Evolutionary conservation across 2,888 invertebrate species (phyloP), one percentile per base, ranked within the genome.

Genomic region (Amblyteles armatorius): DNA sequence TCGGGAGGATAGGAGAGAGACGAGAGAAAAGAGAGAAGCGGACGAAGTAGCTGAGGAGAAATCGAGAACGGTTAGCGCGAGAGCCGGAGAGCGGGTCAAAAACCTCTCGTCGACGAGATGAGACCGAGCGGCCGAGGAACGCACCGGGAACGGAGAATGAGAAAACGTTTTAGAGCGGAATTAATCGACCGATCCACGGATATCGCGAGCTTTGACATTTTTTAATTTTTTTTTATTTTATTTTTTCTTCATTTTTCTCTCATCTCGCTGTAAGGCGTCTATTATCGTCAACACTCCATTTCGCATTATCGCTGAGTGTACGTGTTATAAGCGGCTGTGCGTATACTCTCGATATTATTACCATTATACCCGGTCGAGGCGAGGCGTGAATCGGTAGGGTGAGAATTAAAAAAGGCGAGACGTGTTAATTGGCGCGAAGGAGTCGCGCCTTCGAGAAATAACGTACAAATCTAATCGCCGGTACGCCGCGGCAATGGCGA

Each of bases 401-500:
- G 79, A 71, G 76, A 83, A 83, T 76, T 48, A 65, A 78, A 69
- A 57, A 72, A 74, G 57, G 44, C 26, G 80, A 76, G 80, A 91
- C 85, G 88, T 90, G 91, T 91, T 91, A 91, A 91, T 91, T 91
- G 90, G 88, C 80, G 83, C 79, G 89, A 89, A 89, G 77, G 69
- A 78, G 78, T 69, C 78, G 82, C 78, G 79, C 86, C 85, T 33
- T 33, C 89, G 87, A 86, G 87, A 89, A 84, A 79, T 80, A 80
- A 79, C 80, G 77, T 86, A 90, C 85, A 88, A 90, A 91, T 91
- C 91, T 91, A 92, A 91, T 92, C 90, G 87, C 40, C 48, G 26
- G 44, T 71, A 63, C 71, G 68, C 80, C 88, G 87, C 74, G 77
- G 84, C 86, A 86, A 83, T 83, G 83, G 82, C 79, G 82, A 87